Conservation (phyloP, 1,140 invertebrate genomes). For the Odontomachus brunneus region DNA sequence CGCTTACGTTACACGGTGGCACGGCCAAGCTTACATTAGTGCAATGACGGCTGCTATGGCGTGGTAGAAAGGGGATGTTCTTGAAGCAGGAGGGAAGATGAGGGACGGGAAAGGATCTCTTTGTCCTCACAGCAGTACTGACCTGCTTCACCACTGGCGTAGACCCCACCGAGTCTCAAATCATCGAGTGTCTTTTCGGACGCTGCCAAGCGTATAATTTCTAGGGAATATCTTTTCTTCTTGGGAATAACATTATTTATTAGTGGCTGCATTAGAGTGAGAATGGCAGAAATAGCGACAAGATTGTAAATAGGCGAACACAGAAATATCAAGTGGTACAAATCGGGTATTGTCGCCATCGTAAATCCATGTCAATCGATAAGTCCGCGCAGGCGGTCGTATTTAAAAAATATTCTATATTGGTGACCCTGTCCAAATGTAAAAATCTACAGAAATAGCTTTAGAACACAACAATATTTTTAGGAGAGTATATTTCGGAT, state of each 20-base stretch:
- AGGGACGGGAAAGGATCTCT: slow-evolving; percentile 72
- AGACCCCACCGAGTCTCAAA: slow-evolving; percentile 36
- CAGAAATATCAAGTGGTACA: background rate
- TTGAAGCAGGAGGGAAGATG: slow-evolving; percentile 54
- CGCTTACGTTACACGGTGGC: slow-evolving; percentile 37
- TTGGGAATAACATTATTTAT: background rate
- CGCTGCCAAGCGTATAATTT: background rate
- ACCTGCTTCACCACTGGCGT: slow-evolving; percentile 74
- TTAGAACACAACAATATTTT: background rate
- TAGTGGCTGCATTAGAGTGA: background rate
- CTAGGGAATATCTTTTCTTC: background rate
- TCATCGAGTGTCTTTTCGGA: background rate
- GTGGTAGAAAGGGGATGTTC: slow-evolving; percentile 29
- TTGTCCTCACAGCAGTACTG: slow-evolving; percentile 74
- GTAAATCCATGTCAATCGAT: background rate
- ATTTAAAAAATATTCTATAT: background rate
- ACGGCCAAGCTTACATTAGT: slow-evolving; percentile 60
- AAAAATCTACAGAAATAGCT: slow-evolving; percentile 2
- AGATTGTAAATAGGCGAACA: background rate
- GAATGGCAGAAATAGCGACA: background rate
- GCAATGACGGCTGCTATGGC: slow-evolving; percentile 62
- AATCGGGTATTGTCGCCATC: background rate
- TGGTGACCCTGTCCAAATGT: background rate
- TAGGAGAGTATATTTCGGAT: background rate
- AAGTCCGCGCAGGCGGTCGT: background rate